phyloP scores from a whole-genome alignment of 2,113 vertebrate genomes.

The Axis porcinus region DNA sequence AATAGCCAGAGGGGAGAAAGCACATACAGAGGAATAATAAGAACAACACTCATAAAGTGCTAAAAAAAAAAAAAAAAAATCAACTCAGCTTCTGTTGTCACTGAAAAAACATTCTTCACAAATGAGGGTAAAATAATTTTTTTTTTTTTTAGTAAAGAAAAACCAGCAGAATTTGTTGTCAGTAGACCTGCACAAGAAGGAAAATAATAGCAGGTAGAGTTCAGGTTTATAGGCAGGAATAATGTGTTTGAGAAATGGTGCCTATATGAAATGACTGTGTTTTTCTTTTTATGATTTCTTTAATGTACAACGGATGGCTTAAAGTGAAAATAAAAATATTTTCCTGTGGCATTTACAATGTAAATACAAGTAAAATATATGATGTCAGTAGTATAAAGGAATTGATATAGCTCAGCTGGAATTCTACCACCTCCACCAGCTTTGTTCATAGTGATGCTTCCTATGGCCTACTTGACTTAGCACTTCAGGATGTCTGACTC shows the following conservation, averaged over 20 bases:
- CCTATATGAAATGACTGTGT: neutral
- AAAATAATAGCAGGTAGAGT: neutral
- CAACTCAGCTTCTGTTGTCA: neutral
- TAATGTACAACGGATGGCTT: neutral
- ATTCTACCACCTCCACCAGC: neutral
- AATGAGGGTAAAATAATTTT: neutral
- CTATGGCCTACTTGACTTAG: neutral
- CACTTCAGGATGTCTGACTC: neutral
- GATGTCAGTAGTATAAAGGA: neutral
- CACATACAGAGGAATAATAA: neutral
- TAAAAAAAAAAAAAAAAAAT: neutral
- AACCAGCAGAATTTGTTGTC: neutral
- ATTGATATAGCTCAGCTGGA: neutral
- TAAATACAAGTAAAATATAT: conserved; percentile 3
- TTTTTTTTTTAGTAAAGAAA: neutral
- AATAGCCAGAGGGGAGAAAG: neutral
- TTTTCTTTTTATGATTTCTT: conserved; percentile 18
- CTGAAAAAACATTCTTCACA: neutral
- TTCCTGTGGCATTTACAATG: neutral
- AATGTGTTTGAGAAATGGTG: neutral
- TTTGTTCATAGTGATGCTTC: neutral
- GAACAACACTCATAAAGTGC: neutral
- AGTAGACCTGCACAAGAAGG: neutral
- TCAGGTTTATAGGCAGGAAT: neutral
- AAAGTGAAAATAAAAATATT: conserved; percentile 4